Conservation (phyloP, 2,797 vertebrate species). For the Sebastes hopkinsi region DNA sequence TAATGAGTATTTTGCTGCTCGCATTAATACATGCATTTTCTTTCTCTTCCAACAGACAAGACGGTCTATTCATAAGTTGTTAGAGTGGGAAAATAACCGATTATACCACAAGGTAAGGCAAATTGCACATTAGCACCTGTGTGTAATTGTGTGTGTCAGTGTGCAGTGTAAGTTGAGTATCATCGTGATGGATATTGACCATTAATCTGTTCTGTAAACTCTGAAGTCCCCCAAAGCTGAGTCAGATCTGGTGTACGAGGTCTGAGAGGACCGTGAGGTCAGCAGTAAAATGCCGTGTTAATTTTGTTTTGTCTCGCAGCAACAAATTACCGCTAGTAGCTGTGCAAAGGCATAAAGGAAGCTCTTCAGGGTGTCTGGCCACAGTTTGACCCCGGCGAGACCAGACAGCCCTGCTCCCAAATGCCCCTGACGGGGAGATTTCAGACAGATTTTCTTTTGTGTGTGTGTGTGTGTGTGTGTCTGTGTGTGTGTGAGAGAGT, state of each 20-base stretch:
- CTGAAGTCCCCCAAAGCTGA: constrained; percentile 52
- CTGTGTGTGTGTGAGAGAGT: constrained; percentile 18
- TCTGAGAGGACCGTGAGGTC: constrained; percentile 69
- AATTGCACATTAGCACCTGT: constrained; percentile 28
- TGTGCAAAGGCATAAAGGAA: constrained; percentile 77
- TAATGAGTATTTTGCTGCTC: constrained; percentile 30
- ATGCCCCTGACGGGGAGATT: constrained; percentile 65
- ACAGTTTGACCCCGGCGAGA: constrained; percentile 76
- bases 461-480: constrained; percentile 23
- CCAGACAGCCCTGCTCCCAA: constrained; percentile 73
- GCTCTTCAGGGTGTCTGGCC: constrained; percentile 82
- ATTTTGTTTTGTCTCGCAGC: constrained; percentile 83
- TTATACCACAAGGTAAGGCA: constrained; percentile 97
- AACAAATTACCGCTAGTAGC: constrained; percentile 82
- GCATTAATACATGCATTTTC: constrained; percentile 4
- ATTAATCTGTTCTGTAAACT: constrained; percentile 67
- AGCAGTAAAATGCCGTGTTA: constrained; percentile 75
- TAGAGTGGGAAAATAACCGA: constrained; percentile 99
- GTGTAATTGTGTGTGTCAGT: constrained; percentile 51
- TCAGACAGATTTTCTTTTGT: constrained; percentile 72
- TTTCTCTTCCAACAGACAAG: constrained; percentile 86
- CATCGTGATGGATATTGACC: constrained; percentile 55
- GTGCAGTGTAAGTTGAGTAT: constrained; percentile 27
- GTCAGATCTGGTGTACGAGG: constrained; percentile 58
- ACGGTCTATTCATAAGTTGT: constrained; percentile 96